Evolutionary conservation across 2,888 invertebrate species (phyloP).

Genomic region (Mongoloraphidia duomilia): DNA sequence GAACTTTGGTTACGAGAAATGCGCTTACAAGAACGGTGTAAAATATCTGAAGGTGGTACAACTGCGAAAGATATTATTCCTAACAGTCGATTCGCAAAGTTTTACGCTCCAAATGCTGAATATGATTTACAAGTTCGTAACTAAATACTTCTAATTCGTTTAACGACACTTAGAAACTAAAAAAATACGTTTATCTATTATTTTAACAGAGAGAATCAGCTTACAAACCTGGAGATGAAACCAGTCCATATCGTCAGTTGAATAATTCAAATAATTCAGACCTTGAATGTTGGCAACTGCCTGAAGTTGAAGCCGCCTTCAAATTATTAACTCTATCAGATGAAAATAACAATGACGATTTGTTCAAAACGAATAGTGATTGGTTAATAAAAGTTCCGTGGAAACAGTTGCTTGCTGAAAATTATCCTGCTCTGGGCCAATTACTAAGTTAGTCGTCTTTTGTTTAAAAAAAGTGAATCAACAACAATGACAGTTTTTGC

Average conservation of each 20-base stretch:
- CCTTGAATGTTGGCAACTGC: conserved; percentile 1
- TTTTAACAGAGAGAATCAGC: too few relatives aligned
- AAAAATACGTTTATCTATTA: too few relatives aligned
- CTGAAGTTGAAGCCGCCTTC: not conserved
- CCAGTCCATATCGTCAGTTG: too few relatives aligned
- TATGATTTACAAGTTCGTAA: not conserved
- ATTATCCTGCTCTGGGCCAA: not conserved
- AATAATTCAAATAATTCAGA: not conserved
- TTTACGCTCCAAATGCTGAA: not conserved
- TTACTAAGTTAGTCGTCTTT: not conserved
- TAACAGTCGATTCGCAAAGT: not conserved
- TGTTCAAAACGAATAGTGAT: not conserved
- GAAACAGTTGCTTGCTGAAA: not conserved
- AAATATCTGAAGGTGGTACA: not conserved
- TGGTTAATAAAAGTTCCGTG: conserved; percentile 1
- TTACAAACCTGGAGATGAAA: too few relatives aligned
- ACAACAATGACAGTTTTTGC: not conserved
- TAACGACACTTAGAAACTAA: too few relatives aligned
- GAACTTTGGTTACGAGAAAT: not conserved
- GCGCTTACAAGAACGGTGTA: not conserved
- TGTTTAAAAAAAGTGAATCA: not conserved
- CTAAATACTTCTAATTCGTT: too few relatives aligned
- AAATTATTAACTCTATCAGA: not conserved
- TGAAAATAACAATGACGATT: not conserved
- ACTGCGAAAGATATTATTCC: conserved; percentile 1